Percentiles rank a stretch among this genome's conserved stretches.
Conservation (phyloP, 1,140 invertebrate species). For the Rhagoletis pomonella region DNA sequence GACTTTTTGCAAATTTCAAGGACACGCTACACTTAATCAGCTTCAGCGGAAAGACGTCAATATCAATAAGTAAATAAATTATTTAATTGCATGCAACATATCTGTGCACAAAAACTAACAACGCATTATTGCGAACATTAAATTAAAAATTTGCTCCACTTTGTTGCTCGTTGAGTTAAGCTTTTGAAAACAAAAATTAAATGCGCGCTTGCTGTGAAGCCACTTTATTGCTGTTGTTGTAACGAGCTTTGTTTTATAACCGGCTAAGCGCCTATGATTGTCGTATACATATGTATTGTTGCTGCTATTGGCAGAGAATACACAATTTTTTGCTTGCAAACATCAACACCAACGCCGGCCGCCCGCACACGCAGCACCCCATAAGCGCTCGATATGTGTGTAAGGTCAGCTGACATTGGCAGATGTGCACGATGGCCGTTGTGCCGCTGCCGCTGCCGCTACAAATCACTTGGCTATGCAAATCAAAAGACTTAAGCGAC, state of each 20-base stretch:
- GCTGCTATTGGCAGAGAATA: background rate
- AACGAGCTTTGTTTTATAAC: too few relatives aligned
- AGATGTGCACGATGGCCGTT: background rate
- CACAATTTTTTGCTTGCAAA: background rate
- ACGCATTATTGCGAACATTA: too few relatives aligned
- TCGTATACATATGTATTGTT: background rate
- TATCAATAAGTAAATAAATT: background rate
- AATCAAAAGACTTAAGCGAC: constrained; percentile 66
- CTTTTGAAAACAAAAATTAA: background rate
- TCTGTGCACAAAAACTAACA: background rate
- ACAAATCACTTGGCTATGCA: background rate
- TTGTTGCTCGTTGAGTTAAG: background rate
- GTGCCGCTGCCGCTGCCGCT: background rate
- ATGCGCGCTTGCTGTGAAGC: background rate
- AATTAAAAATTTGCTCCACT: background rate
- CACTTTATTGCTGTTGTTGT: background rate
- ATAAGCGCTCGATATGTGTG: background rate
- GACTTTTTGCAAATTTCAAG: constrained; percentile 38
- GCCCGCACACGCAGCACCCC: background rate
- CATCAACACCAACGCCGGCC: background rate
- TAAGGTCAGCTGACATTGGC: background rate
- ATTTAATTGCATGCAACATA: background rate
- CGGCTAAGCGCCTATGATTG: too few relatives aligned
- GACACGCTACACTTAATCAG: constrained; percentile 16
- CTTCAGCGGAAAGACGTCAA: constrained; percentile 36